Conservation (phyloP, 30 jellyfish, hydroid and myxozoan species). For the Aurelia aurita complex sp. Pacific region DNA sequence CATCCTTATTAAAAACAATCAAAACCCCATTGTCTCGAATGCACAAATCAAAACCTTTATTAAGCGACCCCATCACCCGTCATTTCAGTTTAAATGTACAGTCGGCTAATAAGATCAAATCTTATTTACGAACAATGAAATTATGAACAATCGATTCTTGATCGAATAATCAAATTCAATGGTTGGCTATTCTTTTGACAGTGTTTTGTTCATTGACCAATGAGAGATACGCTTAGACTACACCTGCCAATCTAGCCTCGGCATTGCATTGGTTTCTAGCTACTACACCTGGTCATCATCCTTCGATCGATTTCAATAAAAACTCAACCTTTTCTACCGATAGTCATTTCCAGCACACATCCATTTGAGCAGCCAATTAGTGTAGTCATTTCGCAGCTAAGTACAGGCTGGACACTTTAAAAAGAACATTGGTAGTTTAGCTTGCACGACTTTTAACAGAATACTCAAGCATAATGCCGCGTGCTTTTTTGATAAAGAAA, state of each 20-base stretch:
- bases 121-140: not conserved
- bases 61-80: too few relatives aligned
- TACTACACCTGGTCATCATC: conserved; percentile 50
- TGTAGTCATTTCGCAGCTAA: not conserved
- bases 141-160: not conserved
- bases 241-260: conserved; percentile 49
- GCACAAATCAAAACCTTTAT: too few relatives aligned
- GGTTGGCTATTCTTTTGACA: conserved; percentile 2
- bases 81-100: too few relatives aligned
- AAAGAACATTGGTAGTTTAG: too few relatives aligned
- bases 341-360: conserved; percentile 54
- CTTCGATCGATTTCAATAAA: conserved; percentile 7
- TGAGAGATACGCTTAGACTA: conserved; percentile 13
- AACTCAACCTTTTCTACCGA: conserved; percentile 14
- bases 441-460: not conserved
- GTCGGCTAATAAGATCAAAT: too few relatives aligned
- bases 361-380: conserved; percentile 42
- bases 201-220: conserved; percentile 24
- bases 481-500: conserved; percentile 46
- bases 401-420: too few relatives aligned
- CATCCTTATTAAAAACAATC: too few relatives aligned
- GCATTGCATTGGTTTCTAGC: conserved; percentile 40
- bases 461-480: conserved; percentile 33
- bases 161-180: conserved; percentile 2
- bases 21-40: too few relatives aligned